Conservation (phyloP, 2,797 vertebrate species). For the Cynopterus sphinx region DNA sequence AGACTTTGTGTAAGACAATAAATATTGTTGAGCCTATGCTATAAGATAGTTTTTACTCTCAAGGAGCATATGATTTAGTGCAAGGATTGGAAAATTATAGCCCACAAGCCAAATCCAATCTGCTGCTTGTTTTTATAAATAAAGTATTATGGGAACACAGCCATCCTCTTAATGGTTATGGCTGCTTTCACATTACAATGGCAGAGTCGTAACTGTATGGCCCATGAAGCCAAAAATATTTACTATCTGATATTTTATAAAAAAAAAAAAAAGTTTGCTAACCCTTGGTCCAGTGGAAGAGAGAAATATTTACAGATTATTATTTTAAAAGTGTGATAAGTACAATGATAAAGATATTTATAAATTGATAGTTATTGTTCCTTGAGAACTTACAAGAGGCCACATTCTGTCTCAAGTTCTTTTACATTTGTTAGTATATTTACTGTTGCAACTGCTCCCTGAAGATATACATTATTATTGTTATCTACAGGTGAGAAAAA, state of each 20-base stretch:
- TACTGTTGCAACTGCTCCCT: background rate
- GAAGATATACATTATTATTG: background rate
- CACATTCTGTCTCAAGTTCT: background rate
- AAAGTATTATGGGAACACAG: slow-evolving; percentile 34
- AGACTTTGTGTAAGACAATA: background rate
- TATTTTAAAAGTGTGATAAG: background rate
- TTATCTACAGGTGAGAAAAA: background rate
- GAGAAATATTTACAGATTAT: slow-evolving; percentile 13
- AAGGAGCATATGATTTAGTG: background rate
- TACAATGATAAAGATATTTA: background rate
- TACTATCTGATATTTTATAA: background rate
- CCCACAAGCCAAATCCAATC: background rate
- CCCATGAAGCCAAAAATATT: background rate
- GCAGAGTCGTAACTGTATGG: background rate
- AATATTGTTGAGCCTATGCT: background rate
- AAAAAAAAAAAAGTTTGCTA: background rate
- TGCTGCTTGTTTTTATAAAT: background rate
- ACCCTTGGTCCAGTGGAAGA: background rate
- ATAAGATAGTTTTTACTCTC: background rate
- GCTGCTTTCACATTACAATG: background rate
- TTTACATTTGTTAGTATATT: background rate
- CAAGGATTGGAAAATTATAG: background rate
- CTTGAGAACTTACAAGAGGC: background rate
- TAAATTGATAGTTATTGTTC: background rate
- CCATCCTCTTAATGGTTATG: background rate